Evolutionary conservation across 2,888 invertebrate species (phyloP).

Genomic region (Trimorus sp.): DNA sequence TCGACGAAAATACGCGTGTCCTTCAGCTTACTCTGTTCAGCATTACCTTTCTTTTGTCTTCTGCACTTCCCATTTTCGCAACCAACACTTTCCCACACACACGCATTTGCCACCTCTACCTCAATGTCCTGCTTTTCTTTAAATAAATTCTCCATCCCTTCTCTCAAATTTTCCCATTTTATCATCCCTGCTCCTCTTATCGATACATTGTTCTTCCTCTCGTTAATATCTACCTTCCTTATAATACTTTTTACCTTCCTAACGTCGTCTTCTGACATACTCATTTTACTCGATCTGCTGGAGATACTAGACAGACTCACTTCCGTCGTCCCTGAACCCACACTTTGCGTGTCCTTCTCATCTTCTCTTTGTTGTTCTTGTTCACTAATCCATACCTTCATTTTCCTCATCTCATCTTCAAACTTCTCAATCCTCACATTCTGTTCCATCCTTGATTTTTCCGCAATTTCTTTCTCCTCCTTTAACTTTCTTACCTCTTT

Average conservation of each 20-base stretch:
- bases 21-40: constrained; percentile 7
- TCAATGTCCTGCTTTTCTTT: constrained; percentile 2
- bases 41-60: constrained; percentile 13
- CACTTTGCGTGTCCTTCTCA: neutral
- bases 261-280: constrained; percentile 19
- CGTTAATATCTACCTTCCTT: constrained; percentile 3
- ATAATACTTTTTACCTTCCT: constrained; percentile 18
- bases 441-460: too few relatives aligned
- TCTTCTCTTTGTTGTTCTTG: neutral
- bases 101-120: constrained; percentile 4
- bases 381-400: neutral
- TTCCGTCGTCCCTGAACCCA: neutral
- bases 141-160: neutral
- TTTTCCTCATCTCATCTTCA: constrained; percentile 1
- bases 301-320: neutral
- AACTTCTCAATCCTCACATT: neutral
- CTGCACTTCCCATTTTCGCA: constrained; percentile 4
- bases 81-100: neutral
- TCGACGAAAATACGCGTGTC: constrained; percentile 3
- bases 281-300: neutral
- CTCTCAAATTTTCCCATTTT: constrained; percentile 3
- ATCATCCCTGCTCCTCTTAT: constrained; percentile 3
- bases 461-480: too few relatives aligned
- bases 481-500: neutral
- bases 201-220: constrained; percentile 17